Base-by-base conservation (phyloP, 2,797 vertebrate genomes). In the Serranus cabrilla region DNA sequence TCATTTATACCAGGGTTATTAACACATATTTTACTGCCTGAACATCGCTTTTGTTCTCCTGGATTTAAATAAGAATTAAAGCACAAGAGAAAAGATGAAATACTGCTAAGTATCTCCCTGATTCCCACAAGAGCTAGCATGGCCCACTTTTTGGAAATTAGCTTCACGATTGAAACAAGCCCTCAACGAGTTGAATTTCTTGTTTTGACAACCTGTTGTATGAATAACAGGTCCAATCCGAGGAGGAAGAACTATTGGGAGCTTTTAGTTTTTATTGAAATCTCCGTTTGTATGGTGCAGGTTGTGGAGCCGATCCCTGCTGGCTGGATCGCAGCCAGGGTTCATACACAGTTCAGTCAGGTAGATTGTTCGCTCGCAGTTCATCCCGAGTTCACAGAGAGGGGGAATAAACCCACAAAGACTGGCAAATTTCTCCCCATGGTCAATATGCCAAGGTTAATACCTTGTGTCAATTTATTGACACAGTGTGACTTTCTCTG, bases 401-500 rank as follows among this genome's bases (percentile, higher is more conserved):
- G 67, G 72, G 71, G 63, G 56, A 65, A 51, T 37, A 87, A 76
- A 71, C 79, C 68, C 77, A 87, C 85, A 87, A 84, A 90, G 84
- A 74, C 75, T 59, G 69, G 73, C 86, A 86, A 82, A 87, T 92
- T 89, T 86, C 85, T 89, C 88, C 81, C 83, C 65, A 83, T 89
- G 87, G 88, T 91, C 87, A 91, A 85, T 89, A 89, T 86, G 81
- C 80, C 80, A 83, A 91, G 87, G 88, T 88, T 90, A 89, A 92
- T 89, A 56, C 81, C 70, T 57, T 58, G 23, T 82, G 86, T 89
- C 82, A 77, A 64, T 88, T 70, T 83, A 87, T 80, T 86, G 87
- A 87, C 78, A 65, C 70, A 76, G 73, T 46, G 25, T 92, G 80
- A 86, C 77, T 84, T 69, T 86, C 62, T 88, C 73, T 90, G 68